These are phyloP conservation scores for Epistrophella euchroma DNA, from an alignment of 2,888 invertebrate species.

Conservation along the genomic window DNA sequence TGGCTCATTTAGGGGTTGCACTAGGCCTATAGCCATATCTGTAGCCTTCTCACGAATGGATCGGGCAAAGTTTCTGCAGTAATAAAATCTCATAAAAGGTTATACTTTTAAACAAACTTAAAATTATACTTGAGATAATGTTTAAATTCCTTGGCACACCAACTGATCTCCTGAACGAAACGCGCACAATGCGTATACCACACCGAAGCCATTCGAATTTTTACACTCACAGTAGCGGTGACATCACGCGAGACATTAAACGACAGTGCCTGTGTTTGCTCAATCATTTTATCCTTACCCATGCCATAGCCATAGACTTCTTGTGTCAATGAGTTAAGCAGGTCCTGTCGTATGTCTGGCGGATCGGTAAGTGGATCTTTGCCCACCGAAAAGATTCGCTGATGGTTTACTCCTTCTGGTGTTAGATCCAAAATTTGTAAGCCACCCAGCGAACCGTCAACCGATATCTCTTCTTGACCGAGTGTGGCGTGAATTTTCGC, in stretches of 20 bases:
- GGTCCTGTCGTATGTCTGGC: constrained; percentile 80
- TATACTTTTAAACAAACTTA: background rate
- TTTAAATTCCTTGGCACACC: constrained; percentile 95
- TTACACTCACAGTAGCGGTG: constrained; percentile 80
- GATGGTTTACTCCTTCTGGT: constrained; percentile 91
- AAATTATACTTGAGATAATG: constrained; percentile 86
- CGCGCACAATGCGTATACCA: constrained; percentile 97
- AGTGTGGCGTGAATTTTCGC: constrained; percentile 94
- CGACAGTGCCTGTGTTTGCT: constrained; percentile 83
- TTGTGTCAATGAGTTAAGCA: constrained; percentile 81
- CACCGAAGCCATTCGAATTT: constrained; percentile 91
- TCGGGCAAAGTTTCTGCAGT: constrained; percentile 89
- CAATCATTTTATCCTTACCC: constrained; percentile 72
- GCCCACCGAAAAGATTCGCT: constrained; percentile 93
- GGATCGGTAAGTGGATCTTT: constrained; percentile 88
- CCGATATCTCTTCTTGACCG: constrained; percentile 85
- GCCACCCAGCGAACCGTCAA: constrained; percentile 95
- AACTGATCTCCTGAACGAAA: constrained; percentile 92
- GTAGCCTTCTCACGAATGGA: constrained; percentile 96
- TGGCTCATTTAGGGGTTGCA: constrained; percentile 86
- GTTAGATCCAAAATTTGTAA: constrained; percentile 95
- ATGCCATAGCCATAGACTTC: constrained; percentile 83
- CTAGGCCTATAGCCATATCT: constrained; percentile 96
- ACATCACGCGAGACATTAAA: constrained; percentile 82
- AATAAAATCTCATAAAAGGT: background rate